Base-by-base conservation (phyloP, 2,113 vertebrate genomes). In the Edolisoma coerulescens region DNA sequence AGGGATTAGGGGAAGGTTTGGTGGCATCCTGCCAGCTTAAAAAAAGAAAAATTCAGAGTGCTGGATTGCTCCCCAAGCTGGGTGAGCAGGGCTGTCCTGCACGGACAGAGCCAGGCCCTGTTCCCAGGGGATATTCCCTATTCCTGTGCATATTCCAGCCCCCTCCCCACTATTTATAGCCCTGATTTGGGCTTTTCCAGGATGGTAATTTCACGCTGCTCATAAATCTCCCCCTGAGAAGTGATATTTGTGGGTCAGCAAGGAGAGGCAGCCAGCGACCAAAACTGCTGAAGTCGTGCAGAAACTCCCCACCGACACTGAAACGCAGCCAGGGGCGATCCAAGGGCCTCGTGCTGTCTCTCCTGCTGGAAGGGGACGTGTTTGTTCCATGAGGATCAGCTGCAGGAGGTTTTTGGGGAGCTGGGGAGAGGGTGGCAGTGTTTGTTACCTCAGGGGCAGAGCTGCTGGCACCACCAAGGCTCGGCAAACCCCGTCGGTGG, bases 81-180 rank as follows among this genome's bases (percentile, higher is more conserved):
- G 61, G 60, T 18, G 56, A 42, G 41, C 56, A 60, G 68, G 61
- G 70, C 69, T 64, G 54, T 53, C 77, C 91, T 35, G 59, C 56
- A 3, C 74, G 57, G 73, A 39, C 65, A 73, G 39, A 88, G 79
- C 78, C 10, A 39, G 82, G 12, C 85, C 9, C 56, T 7, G 0
- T 16, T 64, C 90, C 92, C 12, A 5, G 49, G 68, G 93, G 27
- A 56, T 74, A n/a, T 49, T 56, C 50, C 82, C 16, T 24, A 41
- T 27, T 88, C 37, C 79, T 49, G 13, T 9, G 32, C 64, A 3
- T 57, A 56, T 84, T 27, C 92, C 42, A 92, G 75, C 18, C n/a
- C 50, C 30, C 53, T 18, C 41, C 3, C 41, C 68, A 35, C 96
- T 97, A 91, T 97, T 97, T 95, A 96, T 78, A 97, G 95, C 69